Conservation (phyloP, 2,797 vertebrate species). For the Sitta carolinensis region DNA sequence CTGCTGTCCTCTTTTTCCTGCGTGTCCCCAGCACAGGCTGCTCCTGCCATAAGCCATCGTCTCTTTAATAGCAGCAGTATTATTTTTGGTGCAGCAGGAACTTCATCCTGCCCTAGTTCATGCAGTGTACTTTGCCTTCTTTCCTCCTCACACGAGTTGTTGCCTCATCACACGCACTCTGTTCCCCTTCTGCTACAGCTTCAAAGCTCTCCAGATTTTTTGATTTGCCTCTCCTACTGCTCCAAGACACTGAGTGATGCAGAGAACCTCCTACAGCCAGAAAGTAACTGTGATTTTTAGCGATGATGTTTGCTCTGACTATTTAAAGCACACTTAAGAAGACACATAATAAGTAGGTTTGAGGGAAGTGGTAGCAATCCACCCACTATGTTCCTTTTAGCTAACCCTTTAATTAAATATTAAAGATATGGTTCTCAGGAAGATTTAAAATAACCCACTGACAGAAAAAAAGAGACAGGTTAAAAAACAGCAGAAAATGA, state of each 20-base stretch:
- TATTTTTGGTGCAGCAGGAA: constrained; percentile 20
- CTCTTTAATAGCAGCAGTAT: not conserved
- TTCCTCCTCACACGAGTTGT: not conserved
- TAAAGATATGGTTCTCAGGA: constrained; percentile 56
- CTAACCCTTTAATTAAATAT: constrained; percentile 67
- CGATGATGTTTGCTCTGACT: constrained; percentile 50
- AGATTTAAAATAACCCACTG: constrained; percentile 58
- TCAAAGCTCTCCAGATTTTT: constrained; percentile 46
- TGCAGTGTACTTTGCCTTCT: not conserved
- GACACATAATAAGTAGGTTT: constrained; percentile 66
- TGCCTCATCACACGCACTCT: not conserved
- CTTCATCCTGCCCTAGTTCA: constrained; percentile 47
- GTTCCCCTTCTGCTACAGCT: constrained; percentile 28
- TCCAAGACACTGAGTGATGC: constrained; percentile 18
- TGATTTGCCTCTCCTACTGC: constrained; percentile 44
- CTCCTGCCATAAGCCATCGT: not conserved
- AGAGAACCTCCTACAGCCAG: constrained; percentile 59
- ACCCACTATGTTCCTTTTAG: constrained; percentile 51
- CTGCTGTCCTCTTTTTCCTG: not conserved
- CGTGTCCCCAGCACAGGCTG: not conserved
- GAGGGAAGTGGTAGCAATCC: constrained; percentile 63
- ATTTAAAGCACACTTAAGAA: constrained; percentile 59
- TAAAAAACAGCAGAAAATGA: constrained; percentile 29
- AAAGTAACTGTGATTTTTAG: constrained; percentile 64
- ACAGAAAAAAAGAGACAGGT: constrained; percentile 28